phyloP scores from a whole-genome alignment of 2,113 vertebrate species.

The Hydrochoerus hydrochaeris region DNA sequence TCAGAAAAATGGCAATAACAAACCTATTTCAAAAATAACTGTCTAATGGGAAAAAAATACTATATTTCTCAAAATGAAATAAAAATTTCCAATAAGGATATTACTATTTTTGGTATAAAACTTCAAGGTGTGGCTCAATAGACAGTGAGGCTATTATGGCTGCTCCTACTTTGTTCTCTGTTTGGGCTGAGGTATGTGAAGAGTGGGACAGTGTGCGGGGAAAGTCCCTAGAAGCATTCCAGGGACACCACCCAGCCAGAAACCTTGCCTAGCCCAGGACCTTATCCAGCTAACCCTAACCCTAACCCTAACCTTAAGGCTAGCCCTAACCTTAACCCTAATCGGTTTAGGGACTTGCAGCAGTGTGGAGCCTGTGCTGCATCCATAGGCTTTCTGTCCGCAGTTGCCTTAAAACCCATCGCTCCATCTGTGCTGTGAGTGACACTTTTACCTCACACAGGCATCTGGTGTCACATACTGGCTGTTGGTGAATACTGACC shows the following conservation, averaged over 20 bases:
- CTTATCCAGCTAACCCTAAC: too few relatives aligned
- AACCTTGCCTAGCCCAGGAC: too few relatives aligned
- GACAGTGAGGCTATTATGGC: background rate
- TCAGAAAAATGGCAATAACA: background rate
- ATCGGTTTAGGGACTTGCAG: background rate
- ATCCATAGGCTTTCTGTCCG: background rate
- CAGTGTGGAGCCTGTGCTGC: rapidly evolving
- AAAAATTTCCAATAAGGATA: background rate
- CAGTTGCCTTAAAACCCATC: background rate
- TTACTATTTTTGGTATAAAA: background rate
- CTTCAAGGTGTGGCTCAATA: rapidly evolving
- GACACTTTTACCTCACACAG: background rate
- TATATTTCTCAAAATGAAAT: background rate
- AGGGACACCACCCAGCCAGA: background rate
- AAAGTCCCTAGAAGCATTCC: background rate
- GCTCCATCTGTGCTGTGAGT: background rate
- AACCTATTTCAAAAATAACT: background rate
- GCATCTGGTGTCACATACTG: background rate
- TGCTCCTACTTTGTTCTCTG: background rate
- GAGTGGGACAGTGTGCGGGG: background rate
- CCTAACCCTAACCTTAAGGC: too few relatives aligned
- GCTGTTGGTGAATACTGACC: background rate
- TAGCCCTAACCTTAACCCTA: too few relatives aligned
- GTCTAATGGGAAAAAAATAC: background rate
- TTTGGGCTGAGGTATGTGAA: background rate